Evolutionary conservation across 1,140 invertebrate genomes (phyloP), one percentile per base, ranked within the genome.

Genomic region (Drosophila pseudoananassae): DNA sequence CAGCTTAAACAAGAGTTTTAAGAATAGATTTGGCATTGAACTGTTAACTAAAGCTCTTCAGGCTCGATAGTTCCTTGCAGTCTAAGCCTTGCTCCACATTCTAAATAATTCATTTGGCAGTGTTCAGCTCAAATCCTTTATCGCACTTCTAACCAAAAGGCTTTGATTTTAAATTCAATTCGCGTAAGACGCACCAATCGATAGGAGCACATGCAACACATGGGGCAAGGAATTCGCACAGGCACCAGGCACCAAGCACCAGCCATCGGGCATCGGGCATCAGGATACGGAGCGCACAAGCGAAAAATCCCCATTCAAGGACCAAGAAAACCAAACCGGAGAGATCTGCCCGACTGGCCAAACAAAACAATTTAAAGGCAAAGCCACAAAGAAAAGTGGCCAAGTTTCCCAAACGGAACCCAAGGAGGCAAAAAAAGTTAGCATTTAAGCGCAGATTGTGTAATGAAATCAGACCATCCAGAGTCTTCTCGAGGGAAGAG

Each of bases 401-500:
- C 27, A 82, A 87, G 74, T 87, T 75, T 38, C 40, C 56, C 33
- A 60, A 66, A 60, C 58, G 55, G 75, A 82, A 72, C 33, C 57
- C 66, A 58, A 66, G 64, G 38, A 47, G 69, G 64, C 55, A 40
- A 66, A 76, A 43, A 76, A 75, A 69, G 63, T 60, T 73, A 38
- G 56, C 70, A 60, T 73, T 72, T 59, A 76, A 69, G 75, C 74
- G 54, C 69, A 74, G 77, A 82, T 88, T 87, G 64, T 87, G 76
- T 87, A 87, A 87, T 87, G 75, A 87, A 87, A 87, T 87, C 82
- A 69, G 74, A 85, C 73, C 54, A 65, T 43, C 47, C 61, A 17
- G 45, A 55, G 40, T 20, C 43, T 17, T 17, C 8, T 17, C 43
- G 2, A 46, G 52, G 46, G 52, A 15, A 6, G 12, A 36, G 33